Evolutionary conservation across 2,888 invertebrate genomes (phyloP).

Genomic region (Acanthosepion lycidas): DNA sequence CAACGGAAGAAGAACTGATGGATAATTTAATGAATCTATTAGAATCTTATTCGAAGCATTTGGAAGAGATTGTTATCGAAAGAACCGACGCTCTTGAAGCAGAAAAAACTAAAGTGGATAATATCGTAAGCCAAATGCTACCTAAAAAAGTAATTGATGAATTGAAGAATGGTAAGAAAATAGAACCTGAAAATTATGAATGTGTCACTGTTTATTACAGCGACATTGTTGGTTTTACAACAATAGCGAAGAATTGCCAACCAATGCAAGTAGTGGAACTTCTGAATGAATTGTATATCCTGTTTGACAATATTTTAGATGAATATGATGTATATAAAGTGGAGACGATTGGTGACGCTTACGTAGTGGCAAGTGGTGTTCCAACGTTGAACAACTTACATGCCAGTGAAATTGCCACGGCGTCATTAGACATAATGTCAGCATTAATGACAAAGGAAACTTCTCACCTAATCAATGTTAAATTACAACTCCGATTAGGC

Average conservation of each 20-base stretch:
- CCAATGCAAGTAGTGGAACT: constrained; percentile 68
- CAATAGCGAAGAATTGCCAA: constrained; percentile 60
- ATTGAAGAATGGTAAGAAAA: constrained; percentile 62
- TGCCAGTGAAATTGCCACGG: too few species aligned
- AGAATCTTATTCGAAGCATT: constrained; percentile 63
- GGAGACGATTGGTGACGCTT: too few species aligned
- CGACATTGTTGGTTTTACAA: constrained; percentile 69
- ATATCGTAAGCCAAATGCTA: constrained; percentile 67
- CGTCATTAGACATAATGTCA: too few species aligned
- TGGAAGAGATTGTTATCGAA: constrained; percentile 64
- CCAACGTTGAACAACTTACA: too few species aligned
- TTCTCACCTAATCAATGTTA: too few species aligned
- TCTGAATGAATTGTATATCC: constrained; percentile 66
- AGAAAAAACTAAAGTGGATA: constrained; percentile 68
- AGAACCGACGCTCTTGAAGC: constrained; percentile 63
- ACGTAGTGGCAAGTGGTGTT: too few species aligned
- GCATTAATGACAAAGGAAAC: too few species aligned
- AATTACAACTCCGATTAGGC: too few species aligned
- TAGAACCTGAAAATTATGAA: constrained; percentile 64
- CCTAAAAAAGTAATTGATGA: constrained; percentile 67
- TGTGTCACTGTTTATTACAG: constrained; percentile 68
- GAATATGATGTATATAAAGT: too few species aligned
- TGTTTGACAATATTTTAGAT: constrained; percentile 48
- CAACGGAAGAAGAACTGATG: constrained; percentile 59
- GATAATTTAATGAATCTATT: constrained; percentile 61